Evolutionary conservation across 2,797 vertebrate species (phyloP).

Genomic region (Darevskia nairensis): DNA sequence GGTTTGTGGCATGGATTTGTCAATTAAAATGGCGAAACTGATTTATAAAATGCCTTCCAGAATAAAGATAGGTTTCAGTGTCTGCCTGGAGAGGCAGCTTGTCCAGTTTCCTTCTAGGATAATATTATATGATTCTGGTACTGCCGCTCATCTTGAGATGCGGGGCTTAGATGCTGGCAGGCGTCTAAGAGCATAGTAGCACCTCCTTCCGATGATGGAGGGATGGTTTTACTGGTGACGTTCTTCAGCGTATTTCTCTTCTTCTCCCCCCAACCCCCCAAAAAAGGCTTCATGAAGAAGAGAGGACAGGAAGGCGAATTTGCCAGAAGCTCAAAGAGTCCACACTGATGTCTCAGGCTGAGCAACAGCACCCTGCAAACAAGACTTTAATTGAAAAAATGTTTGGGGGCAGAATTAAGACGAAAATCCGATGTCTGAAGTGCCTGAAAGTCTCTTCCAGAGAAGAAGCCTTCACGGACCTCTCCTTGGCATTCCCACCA

Average conservation of each 20-base stretch:
- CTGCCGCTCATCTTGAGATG: no score
- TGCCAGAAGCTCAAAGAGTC: constrained; percentile 80
- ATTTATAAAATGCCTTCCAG: no score
- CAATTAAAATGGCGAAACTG: no score
- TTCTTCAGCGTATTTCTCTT: background rate
- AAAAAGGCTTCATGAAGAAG: constrained; percentile 83
- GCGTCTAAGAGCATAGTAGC: accelerated
- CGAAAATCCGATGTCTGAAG: constrained; percentile 81
- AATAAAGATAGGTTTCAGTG: no score
- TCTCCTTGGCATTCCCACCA: constrained; percentile 84
- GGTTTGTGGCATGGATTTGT: no score
- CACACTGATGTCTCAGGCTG: constrained; percentile 57
- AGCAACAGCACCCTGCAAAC: constrained; percentile 63
- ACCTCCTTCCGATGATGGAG: background rate
- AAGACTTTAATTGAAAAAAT: constrained; percentile 83
- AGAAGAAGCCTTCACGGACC: constrained; percentile 85
- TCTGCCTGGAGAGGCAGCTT: no score
- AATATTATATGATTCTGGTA: background rate
- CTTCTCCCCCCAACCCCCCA: background rate
- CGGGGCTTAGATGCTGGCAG: background rate
- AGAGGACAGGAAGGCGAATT: constrained; percentile 82
- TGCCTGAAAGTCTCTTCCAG: constrained; percentile 81
- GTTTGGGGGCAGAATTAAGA: constrained; percentile 86
- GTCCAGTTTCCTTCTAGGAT: background rate
- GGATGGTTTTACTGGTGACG: background rate